phyloP scores from a whole-genome alignment of 1,140 invertebrate genomes.

The Lycorma delicatula region DNA sequence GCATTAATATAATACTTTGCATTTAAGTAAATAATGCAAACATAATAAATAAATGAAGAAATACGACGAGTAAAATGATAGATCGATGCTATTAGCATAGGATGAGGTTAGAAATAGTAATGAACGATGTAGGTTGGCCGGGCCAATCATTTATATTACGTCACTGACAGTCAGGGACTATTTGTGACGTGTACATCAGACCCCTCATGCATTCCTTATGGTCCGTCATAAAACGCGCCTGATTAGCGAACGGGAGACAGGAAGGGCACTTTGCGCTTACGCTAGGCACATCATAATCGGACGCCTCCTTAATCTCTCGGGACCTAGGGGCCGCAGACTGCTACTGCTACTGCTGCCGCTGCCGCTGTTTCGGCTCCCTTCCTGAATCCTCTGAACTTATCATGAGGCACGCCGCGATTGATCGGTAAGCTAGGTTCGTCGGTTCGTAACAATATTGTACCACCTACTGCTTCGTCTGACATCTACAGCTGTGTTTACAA shows the following conservation, averaged over 20 bases:
- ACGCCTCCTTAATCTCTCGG: background rate
- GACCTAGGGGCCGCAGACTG: background rate
- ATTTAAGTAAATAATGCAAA: too few relatives aligned
- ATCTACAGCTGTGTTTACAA: too few relatives aligned
- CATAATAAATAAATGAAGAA: too few relatives aligned
- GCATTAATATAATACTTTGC: too few relatives aligned
- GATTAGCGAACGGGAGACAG: too few relatives aligned
- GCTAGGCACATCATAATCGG: background rate
- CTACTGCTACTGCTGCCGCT: too few relatives aligned
- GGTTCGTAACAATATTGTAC: too few relatives aligned
- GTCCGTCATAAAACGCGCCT: conserved; percentile 7
- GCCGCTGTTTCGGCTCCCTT: background rate
- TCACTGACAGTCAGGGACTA: background rate
- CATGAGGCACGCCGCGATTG: background rate
- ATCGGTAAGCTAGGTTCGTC: too few relatives aligned
- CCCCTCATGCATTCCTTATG: conserved; percentile 15
- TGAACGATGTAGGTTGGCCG: background rate
- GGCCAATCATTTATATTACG: background rate
- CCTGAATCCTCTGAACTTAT: background rate
- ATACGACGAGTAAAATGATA: too few relatives aligned
- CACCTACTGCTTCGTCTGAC: too few relatives aligned
- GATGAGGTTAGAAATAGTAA: too few relatives aligned
- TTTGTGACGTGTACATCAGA: background rate
- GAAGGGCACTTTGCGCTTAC: background rate
- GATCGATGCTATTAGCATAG: too few relatives aligned